Conservation (phyloP, 64 coral and sea anemone species). For the Montipora efflorescens region DNA sequence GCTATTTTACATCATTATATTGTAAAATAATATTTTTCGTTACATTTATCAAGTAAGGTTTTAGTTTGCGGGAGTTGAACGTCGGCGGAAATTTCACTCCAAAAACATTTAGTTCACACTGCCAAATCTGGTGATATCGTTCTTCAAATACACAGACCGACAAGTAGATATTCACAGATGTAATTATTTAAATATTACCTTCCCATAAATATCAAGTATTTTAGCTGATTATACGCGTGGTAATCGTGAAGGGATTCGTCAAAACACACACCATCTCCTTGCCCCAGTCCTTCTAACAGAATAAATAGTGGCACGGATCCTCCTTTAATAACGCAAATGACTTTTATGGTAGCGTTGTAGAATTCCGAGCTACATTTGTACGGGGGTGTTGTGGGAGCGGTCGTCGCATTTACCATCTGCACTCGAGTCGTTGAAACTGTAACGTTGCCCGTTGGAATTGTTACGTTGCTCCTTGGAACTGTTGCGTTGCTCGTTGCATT, state of each 20-base stretch:
- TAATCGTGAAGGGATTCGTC: constrained; percentile 42
- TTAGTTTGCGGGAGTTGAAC: too few species aligned
- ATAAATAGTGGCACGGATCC: constrained; percentile 14
- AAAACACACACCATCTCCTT: constrained; percentile 18
- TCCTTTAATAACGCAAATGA: constrained; percentile 37
- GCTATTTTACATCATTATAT: too few species aligned
- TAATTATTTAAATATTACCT: neutral
- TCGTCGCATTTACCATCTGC: neutral
- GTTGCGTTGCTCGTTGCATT: constrained; percentile 1
- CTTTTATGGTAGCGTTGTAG: constrained; percentile 28
- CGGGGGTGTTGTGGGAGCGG: neutral
- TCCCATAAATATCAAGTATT: constrained; percentile 41
- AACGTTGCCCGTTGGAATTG: neutral
- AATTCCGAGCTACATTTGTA: constrained; percentile 44
- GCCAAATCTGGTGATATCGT: too few species aligned
- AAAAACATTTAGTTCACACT: too few species aligned
- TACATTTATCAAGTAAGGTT: too few species aligned
- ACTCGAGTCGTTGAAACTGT: neutral
- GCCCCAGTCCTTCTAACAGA: constrained; percentile 6
- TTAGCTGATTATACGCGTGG: constrained; percentile 19
- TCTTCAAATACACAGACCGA: too few species aligned
- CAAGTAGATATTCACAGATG: too few species aligned
- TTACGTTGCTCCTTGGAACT: neutral
- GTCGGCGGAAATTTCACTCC: too few species aligned
- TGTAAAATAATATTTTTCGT: too few species aligned